Conservation (phyloP, 2,888 invertebrate genomes). For the Zele albiditarsus region DNA sequence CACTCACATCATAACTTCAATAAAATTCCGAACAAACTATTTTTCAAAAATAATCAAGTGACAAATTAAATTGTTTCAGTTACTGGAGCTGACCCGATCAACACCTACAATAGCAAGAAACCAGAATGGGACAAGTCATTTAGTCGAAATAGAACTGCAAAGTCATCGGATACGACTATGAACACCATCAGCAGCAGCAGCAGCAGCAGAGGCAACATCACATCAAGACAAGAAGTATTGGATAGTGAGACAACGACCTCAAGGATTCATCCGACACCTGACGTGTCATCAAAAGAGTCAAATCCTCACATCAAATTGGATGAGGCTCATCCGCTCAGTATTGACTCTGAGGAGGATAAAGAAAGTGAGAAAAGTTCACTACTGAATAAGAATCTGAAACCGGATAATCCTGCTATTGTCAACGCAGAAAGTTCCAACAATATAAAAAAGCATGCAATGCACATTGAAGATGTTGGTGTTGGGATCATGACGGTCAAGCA, state of each 20-base stretch:
- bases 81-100: conserved; percentile 59
- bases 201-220: background rate
- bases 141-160: conserved; percentile 47
- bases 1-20: too few relatives aligned
- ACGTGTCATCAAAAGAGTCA: conserved; percentile 26
- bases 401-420: conserved; percentile 6
- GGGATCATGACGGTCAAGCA: background rate
- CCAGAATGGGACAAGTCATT: conserved; percentile 52
- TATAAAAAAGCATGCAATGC: background rate
- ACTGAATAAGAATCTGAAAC: background rate
- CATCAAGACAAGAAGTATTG: conserved; percentile 28
- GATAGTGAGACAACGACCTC: conserved; percentile 29
- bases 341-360: background rate
- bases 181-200: conserved; percentile 12
- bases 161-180: conserved; percentile 36
- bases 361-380: background rate
- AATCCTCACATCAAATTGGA: conserved; percentile 29
- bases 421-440: background rate
- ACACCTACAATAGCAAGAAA: conserved; percentile 51
- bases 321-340: conserved; percentile 1
- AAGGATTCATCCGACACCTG: conserved; percentile 2
- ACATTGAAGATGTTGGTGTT: background rate
- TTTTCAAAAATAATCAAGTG: background rate
- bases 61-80: conserved; percentile 57
- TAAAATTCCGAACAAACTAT: too few relatives aligned